Evolutionary conservation across 2,888 invertebrate species (phyloP).

Genomic region (Hesperia comma): DNA sequence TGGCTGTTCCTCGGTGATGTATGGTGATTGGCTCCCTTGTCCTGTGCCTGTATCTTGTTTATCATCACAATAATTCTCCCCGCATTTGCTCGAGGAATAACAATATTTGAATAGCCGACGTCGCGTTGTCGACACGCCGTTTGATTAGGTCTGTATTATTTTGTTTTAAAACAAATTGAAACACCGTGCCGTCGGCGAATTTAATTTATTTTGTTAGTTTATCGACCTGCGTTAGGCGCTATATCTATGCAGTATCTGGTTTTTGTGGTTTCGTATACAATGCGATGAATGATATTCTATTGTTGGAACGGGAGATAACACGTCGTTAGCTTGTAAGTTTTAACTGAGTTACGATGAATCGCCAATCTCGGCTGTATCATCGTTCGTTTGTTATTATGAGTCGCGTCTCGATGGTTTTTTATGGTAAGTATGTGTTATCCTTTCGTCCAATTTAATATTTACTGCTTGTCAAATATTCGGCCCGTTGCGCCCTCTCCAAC

Average conservation of each 20-base stretch:
- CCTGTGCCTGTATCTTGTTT: slow-evolving; percentile 78
- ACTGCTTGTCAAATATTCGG: slow-evolving; percentile 73
- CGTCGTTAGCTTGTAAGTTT: slow-evolving; percentile 63
- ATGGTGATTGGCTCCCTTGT: slow-evolving; percentile 82
- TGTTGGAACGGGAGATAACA: slow-evolving; percentile 71
- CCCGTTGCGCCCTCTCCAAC: slow-evolving; percentile 58
- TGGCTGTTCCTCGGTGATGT: slow-evolving; percentile 77
- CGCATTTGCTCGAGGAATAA: slow-evolving; percentile 64
- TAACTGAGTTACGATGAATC: slow-evolving; percentile 70
- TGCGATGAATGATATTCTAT: slow-evolving; percentile 69
- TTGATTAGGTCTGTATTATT: slow-evolving; percentile 68
- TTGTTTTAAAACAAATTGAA: slow-evolving; percentile 72
- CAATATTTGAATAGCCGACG: slow-evolving; percentile 72
- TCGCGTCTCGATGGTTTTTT: slow-evolving; percentile 61
- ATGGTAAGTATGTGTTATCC: slow-evolving; percentile 54
- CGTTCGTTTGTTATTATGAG: slow-evolving; percentile 57
- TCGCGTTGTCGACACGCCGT: slow-evolving; percentile 58
- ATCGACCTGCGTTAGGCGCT: slow-evolving; percentile 48
- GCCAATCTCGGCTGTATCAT: slow-evolving; percentile 52
- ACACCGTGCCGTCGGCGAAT: slow-evolving; percentile 67
- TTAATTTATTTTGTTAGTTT: slow-evolving; percentile 69
- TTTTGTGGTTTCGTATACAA: slow-evolving; percentile 61
- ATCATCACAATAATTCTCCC: slow-evolving; percentile 79
- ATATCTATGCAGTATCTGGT: slow-evolving; percentile 63
- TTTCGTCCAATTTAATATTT: slow-evolving; percentile 73